Conservation (phyloP, 53 echinoderm and acorn worm species). For the Mesocentrotus franciscanus region DNA sequence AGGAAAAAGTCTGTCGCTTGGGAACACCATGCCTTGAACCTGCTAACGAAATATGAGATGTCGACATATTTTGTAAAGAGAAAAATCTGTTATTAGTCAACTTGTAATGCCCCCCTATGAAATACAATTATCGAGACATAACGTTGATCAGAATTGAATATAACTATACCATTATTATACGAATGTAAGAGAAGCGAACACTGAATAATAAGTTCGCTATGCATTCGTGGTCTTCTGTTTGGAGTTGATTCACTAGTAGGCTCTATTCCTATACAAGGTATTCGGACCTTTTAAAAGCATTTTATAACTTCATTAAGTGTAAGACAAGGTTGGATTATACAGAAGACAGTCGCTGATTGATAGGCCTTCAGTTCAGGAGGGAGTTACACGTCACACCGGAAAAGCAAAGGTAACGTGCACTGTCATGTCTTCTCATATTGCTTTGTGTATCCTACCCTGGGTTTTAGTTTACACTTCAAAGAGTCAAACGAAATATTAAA, state of each 20-base stretch:
- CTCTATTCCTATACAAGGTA: neutral
- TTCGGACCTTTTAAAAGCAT: neutral
- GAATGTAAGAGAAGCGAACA: neutral
- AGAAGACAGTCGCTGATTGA: neutral
- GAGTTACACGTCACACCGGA: neutral
- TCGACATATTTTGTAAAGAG: neutral
- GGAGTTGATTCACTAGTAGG: neutral
- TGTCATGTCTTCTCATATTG: conserved; percentile 21
- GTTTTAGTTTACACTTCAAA: conserved; percentile 18
- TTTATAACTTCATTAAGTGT: neutral
- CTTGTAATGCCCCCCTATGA: neutral
- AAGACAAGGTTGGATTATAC: conserved; percentile 9
- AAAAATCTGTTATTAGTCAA: neutral
- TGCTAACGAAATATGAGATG: neutral
- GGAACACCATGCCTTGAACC: neutral
- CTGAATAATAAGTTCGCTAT: conserved; percentile 17
- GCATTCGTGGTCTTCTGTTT: neutral
- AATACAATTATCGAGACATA: neutral
- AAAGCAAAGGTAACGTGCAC: conserved; percentile 32
- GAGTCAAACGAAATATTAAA: neutral
- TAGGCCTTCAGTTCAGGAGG: neutral
- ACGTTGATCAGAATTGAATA: neutral
- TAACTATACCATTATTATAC: neutral
- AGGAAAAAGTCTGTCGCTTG: neutral
- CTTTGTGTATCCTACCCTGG: conserved; percentile 15